A percentile compares a stretch with the other conserved stretches of the same genome.
phyloP scores from a whole-genome alignment of 2,888 invertebrate species.

The Drosophila kokeensis region DNA sequence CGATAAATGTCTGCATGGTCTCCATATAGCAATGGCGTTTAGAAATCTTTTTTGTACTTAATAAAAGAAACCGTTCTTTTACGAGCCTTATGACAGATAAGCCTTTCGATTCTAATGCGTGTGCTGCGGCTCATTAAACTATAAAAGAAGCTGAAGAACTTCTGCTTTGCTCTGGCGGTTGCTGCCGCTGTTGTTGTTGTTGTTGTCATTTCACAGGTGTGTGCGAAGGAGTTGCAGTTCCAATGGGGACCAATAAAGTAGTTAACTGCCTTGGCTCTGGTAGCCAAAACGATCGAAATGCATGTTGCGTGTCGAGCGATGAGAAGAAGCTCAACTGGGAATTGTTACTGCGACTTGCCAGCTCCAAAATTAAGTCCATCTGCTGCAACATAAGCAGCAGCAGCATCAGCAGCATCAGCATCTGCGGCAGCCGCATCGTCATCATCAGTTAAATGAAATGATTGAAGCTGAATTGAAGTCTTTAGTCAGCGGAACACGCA shows the following conservation, averaged over 20 bases:
- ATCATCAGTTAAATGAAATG: constrained; percentile 81
- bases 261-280: constrained; percentile 73
- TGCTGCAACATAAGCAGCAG: constrained; percentile 25
- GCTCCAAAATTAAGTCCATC: constrained; percentile 63
- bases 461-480: constrained; percentile 80
- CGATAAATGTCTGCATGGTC: constrained; percentile 22
- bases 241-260: constrained; percentile 71
- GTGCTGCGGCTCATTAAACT: constrained; percentile 57
- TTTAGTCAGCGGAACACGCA: constrained; percentile 79
- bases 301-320: constrained; percentile 64
- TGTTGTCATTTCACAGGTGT: constrained; percentile 73
- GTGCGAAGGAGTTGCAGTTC: constrained; percentile 63
- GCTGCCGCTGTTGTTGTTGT: constrained; percentile 23
- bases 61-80: constrained; percentile 71
- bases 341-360: constrained; percentile 7
- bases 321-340: constrained; percentile 8
- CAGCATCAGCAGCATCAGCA: constrained; percentile 21
- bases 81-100: constrained; percentile 60
- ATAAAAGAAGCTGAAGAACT: constrained; percentile 65
- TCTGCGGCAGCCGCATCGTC: constrained; percentile 61
- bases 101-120: constrained; percentile 53
- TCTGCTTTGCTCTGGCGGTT: constrained; percentile 24
- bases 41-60: constrained; percentile 61
- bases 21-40: constrained; percentile 58
- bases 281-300: constrained; percentile 74